phyloP scores from a whole-genome alignment of 2,888 invertebrate species.

The Seira sanloemensis region DNA sequence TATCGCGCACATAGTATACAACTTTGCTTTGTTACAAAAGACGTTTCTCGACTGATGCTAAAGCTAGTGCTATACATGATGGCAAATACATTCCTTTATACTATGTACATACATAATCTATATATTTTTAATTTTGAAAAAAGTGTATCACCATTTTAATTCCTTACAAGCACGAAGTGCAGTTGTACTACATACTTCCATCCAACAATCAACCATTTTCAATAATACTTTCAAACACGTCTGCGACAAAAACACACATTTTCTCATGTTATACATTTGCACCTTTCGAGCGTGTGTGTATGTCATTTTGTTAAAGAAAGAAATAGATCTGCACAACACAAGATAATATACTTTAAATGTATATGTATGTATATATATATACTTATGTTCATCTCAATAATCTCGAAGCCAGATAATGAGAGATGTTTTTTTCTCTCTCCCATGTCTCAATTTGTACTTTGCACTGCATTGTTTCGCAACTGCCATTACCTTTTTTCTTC shows the following conservation, averaged over 20 bases:
- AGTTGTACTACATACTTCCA: too few species aligned
- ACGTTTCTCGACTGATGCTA: too few species aligned
- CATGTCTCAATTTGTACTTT: background rate
- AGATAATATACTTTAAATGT: background rate
- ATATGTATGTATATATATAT: background rate
- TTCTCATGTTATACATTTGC: background rate
- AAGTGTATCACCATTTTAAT: too few species aligned
- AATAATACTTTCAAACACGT: background rate
- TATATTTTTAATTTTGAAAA: too few species aligned
- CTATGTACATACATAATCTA: too few species aligned
- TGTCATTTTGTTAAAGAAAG: background rate
- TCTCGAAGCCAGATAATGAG: background rate
- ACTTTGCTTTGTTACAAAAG: too few species aligned
- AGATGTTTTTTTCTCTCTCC: background rate
- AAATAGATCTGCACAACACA: background rate
- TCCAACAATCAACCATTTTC: too few species aligned
- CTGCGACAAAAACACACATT: background rate
- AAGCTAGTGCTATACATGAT: too few species aligned
- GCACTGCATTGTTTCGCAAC: too few species aligned
- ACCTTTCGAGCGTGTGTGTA: background rate
- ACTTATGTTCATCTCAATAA: background rate
- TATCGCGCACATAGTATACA: too few species aligned
- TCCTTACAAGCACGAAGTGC: background rate
- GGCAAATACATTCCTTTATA: too few species aligned
- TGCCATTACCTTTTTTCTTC: too few species aligned